phyloP scores from a whole-genome alignment of 2,113 vertebrate species.

The Ciconia stormi region DNA sequence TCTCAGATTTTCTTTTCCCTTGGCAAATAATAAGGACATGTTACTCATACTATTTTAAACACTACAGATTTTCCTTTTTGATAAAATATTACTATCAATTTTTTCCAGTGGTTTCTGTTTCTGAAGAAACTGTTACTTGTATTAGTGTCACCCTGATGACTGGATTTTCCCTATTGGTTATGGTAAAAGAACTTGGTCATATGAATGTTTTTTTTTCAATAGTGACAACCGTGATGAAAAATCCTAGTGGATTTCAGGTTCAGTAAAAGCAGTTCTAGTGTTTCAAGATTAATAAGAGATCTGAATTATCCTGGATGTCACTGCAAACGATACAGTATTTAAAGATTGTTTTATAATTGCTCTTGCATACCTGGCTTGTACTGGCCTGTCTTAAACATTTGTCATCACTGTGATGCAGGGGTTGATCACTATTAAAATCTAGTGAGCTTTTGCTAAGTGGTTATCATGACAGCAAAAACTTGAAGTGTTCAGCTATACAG shows the following conservation, averaged over 20 bases:
- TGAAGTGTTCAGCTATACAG: neutral
- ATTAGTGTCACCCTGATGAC: neutral
- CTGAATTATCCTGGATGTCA: neutral
- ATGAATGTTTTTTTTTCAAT: neutral
- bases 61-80: neutral
- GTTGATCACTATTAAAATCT: neutral
- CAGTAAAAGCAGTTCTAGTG: neutral
- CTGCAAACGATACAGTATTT: neutral
- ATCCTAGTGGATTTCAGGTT: neutral
- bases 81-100: neutral
- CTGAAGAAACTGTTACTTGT: neutral
- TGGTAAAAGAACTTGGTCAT: neutral
- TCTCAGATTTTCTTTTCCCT: neutral
- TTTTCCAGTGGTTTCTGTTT: neutral
- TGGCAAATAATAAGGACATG: neutral
- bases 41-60: neutral
- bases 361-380: neutral
- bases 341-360: neutral
- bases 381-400: neutral
- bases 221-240: neutral
- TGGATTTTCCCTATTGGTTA: neutral
- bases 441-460: neutral
- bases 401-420: neutral
- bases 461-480: neutral
- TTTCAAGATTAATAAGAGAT: neutral